Base-by-base conservation (phyloP, 2,888 invertebrate species). In the Epsilonema sp. region DNA sequence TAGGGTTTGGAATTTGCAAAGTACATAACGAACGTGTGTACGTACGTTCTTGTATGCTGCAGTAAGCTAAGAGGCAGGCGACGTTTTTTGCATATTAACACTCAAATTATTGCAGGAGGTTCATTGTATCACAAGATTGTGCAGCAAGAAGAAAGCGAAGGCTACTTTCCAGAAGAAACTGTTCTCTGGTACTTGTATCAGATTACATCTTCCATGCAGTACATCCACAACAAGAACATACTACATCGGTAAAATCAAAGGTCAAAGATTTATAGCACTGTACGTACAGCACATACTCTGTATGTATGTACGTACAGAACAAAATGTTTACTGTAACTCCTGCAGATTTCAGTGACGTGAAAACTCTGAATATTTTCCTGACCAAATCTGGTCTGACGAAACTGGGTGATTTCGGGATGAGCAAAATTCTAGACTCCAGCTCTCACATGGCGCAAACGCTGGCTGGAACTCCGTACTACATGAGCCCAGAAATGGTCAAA, bases 391-490 rank as follows among this genome's bases (percentile, higher is more conserved):
- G 20, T 19, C 26, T 42, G 11, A n/a, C n/a, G n/a, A 42, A 42
- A 20, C 20, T 42, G 26, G 42, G 42, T 8, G 42, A 42, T 19
- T 42, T 42, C 19, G 42, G 42, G 4, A 13, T 42, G 42, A 42
- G 42, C 26, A 42, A 42, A 26, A 3, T 42, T 5, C 16, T 42
- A 11, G 42, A 26, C 8, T 13, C 5, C 3, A 3, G 16, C 3
- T 3, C 24, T 3, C 26, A 26, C 8, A 3, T n/a, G 3, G 26
- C 42, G 13, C 13, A 42, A 26, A 42, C 42, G 26, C 26, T 42
- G 3, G 42, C 79, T n/a, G 78, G 78, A 4, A 78, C 78, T 2
- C 78, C 78, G 0, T 78, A 78, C 59, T 79, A 79, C 60, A 75
- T 79, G 50, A 78, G 77, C 56, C 78, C 78, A n/a, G 78, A 78